Percentiles rank a stretch among this genome's conserved stretches.
Evolutionary conservation across 2,113 vertebrate species (phyloP).

Genomic region (Rhombomys opimus): DNA sequence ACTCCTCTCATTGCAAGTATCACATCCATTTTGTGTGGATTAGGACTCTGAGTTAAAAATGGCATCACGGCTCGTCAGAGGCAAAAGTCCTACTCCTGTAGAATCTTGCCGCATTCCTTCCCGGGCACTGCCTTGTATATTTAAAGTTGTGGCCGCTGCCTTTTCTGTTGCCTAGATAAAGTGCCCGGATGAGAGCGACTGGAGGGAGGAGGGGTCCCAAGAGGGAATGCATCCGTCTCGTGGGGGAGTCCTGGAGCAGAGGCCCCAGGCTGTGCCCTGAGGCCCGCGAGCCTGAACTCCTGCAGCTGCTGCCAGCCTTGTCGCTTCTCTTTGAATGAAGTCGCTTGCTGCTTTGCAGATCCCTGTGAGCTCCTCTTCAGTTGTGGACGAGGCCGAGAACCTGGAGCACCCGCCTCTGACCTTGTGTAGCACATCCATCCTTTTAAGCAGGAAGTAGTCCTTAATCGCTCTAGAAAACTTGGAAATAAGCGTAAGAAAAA

Average conservation of each 20-base stretch:
- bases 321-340: neutral
- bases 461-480: neutral
- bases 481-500: neutral
- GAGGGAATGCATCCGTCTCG: too few species aligned
- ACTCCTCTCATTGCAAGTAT: neutral
- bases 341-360: neutral
- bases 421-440: neutral
- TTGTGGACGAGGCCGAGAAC: neutral
- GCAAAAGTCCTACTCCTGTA: neutral
- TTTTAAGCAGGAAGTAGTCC: neutral
- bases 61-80: neutral
- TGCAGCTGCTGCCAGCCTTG: neutral
- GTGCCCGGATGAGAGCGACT: neutral
- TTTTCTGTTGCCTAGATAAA: neutral
- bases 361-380: neutral
- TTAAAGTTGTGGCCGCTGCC: neutral
- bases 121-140: neutral
- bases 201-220: neutral
- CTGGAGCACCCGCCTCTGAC: neutral
- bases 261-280: neutral
- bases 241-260: neutral
- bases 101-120: neutral
- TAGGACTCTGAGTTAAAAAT: constrained; percentile 11
- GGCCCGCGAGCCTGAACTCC: too few species aligned
- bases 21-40: neutral